A percentile compares a stretch with the other conserved stretches of the same genome.
These are phyloP conservation scores for Girardinichthys multiradiatus DNA, from an alignment of 2,113 vertebrate species.

Conservation along the genomic window DNA sequence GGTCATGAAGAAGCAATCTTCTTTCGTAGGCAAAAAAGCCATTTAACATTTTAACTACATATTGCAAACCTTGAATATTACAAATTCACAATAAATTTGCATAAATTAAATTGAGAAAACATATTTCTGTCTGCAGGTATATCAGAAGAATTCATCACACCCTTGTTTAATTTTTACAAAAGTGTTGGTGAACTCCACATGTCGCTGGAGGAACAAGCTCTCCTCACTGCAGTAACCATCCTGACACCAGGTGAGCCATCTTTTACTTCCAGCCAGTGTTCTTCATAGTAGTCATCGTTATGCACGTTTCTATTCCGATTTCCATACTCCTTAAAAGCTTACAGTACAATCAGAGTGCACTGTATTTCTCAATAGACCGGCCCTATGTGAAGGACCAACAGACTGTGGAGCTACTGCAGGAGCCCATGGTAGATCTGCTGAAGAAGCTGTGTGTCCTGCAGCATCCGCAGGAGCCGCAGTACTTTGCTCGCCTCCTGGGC, in stretches of 20 bases:
- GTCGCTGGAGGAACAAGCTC: conserved; percentile 92
- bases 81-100: no score
- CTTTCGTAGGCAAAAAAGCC: no score
- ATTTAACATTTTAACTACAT: no score
- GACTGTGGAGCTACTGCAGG: conserved; percentile 93
- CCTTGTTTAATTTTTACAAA: conserved; percentile 98
- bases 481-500: conserved; percentile 95
- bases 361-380: conserved; percentile 80
- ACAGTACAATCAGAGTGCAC: background rate
- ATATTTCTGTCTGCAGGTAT: conserved; percentile 82
- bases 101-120: no score
- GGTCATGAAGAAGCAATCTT: no score
- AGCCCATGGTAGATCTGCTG: conserved; percentile 89
- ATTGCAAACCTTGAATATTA: no score
- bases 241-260: conserved; percentile 88
- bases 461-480: conserved; percentile 90
- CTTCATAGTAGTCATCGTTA: no score
- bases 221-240: conserved; percentile 94
- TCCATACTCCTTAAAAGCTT: background rate
- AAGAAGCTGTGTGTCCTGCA: conserved; percentile 90
- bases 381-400: conserved; percentile 91
- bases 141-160: conserved; percentile 93
- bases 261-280: background rate
- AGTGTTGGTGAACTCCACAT: conserved; percentile 93
- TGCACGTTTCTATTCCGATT: background rate